Evolutionary conservation across 1,140 invertebrate genomes (phyloP).

Genomic region (Hesperophylax magnus): DNA sequence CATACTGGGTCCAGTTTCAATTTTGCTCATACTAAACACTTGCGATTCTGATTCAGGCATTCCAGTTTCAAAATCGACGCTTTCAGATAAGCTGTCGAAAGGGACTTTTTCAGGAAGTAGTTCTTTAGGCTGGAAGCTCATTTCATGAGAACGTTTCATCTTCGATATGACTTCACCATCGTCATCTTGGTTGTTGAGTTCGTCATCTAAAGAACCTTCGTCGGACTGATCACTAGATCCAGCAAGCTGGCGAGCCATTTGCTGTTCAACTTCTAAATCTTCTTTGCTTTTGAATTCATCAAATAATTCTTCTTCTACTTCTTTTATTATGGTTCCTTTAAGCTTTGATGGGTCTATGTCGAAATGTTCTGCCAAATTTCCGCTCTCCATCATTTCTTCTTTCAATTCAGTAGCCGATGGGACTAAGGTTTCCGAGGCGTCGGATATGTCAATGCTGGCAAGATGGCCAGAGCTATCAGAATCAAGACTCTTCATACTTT

Average conservation of each 20-base stretch:
- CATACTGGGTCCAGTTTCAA: constrained; percentile 53
- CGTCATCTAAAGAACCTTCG: constrained; percentile 67
- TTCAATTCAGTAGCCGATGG: constrained; percentile 80
- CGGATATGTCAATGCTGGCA: constrained; percentile 89
- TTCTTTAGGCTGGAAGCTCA: constrained; percentile 86
- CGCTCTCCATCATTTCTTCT: constrained; percentile 70
- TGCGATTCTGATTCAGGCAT: constrained; percentile 56
- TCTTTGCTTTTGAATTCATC: constrained; percentile 33
- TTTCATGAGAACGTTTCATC: constrained; percentile 92
- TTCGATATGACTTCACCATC: constrained; percentile 71
- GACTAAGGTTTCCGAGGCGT: constrained; percentile 91
- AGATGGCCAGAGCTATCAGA: constrained; percentile 91
- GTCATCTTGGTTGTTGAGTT: constrained; percentile 59
- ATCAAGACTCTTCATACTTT: constrained; percentile 90
- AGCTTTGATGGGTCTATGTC: constrained; percentile 65
- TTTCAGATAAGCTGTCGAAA: constrained; percentile 63
- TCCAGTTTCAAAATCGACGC: constrained; percentile 60
- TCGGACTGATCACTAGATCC: constrained; percentile 65
- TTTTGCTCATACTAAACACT: constrained; percentile 56
- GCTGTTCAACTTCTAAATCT: constrained; percentile 45
- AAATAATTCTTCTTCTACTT: constrained; percentile 48
- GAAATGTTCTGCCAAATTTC: constrained; percentile 68
- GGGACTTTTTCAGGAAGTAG: constrained; percentile 69
- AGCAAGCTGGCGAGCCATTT: constrained; percentile 10
- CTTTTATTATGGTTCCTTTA: constrained; percentile 58